Percentiles rank a stretch among this genome's conserved stretches.
phyloP scores from a whole-genome alignment of 2,797 vertebrate species.

The Thaleichthys pacificus region DNA sequence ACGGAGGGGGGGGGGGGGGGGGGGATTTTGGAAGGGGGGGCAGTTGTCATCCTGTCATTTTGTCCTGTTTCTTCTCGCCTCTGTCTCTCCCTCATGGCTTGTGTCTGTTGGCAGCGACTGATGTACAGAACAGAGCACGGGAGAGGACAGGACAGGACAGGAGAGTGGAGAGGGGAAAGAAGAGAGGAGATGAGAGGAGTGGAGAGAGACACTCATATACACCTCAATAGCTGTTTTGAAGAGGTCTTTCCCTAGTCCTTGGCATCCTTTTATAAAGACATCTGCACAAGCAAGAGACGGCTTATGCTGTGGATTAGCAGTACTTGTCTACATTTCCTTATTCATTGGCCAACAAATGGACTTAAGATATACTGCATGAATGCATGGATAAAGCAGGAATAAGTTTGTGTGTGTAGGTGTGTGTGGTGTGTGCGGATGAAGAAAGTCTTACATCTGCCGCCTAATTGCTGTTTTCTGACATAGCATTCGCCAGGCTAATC shows the following conservation, averaged over 20 bases:
- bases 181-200: background rate
- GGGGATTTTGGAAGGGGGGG: background rate
- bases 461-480: background rate
- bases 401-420: background rate
- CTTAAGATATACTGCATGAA: too few relatives aligned
- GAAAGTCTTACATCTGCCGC: background rate
- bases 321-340: too few relatives aligned
- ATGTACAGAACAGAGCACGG: too few relatives aligned
- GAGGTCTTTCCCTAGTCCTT: background rate
- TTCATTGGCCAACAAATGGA: too few relatives aligned
- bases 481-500: slow-evolving; percentile 8
- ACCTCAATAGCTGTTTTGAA: too few relatives aligned
- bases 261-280: too few relatives aligned
- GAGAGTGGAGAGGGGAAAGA: background rate
- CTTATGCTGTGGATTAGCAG: too few relatives aligned
- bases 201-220: background rate
- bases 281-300: too few relatives aligned
- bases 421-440: background rate
- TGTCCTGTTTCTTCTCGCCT: too few relatives aligned
- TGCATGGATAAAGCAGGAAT: too few relatives aligned
- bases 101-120: too few relatives aligned
- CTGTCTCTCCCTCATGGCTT: too few relatives aligned
- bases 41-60: background rate
- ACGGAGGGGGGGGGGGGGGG: background rate
- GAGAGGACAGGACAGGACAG: background rate